A percentile compares a stretch with the other conserved stretches of the same genome.
Conservation (phyloP, 2,797 vertebrate species). For the Rhodeus uyekii region DNA sequence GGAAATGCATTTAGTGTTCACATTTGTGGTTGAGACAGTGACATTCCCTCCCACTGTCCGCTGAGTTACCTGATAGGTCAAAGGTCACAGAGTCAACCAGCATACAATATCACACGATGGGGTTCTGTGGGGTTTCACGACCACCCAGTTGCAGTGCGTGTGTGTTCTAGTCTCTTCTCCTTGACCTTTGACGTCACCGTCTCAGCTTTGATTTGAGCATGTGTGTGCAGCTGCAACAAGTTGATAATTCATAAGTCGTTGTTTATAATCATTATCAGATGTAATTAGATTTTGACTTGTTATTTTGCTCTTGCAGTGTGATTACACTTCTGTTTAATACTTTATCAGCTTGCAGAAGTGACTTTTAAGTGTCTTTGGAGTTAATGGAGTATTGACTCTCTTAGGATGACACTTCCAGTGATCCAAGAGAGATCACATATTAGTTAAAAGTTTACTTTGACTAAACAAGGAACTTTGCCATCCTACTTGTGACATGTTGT, state of each 20-base stretch:
- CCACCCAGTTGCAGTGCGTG: conserved; percentile 36
- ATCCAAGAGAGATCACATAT: neutral
- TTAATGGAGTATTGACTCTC: conserved; percentile 29
- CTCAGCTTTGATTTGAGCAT: conserved; percentile 9
- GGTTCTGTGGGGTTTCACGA: conserved; percentile 31
- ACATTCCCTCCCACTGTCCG: conserved; percentile 28
- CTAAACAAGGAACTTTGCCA: neutral
- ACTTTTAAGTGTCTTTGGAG: conserved; percentile 9
- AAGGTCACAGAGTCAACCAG: conserved; percentile 44
- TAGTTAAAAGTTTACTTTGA: conserved; percentile 6
- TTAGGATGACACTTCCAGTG: neutral
- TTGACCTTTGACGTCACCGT: conserved; percentile 13
- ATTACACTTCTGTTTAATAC: neutral
- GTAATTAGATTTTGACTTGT: neutral
- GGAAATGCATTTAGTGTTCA: conserved; percentile 2
- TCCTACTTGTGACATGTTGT: neutral
- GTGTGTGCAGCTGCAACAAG: conserved; percentile 22
- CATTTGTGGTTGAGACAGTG: conserved; percentile 22
- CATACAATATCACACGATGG: conserved; percentile 32
- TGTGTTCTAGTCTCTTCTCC: conserved; percentile 13
- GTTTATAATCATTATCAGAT: conserved; percentile 13
- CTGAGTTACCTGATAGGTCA: conserved; percentile 42
- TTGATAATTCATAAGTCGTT: neutral
- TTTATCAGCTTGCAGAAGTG: neutral
- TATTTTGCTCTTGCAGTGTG: neutral